Conservation (phyloP, 2,797 vertebrate species). For the Australoheros facetus region DNA sequence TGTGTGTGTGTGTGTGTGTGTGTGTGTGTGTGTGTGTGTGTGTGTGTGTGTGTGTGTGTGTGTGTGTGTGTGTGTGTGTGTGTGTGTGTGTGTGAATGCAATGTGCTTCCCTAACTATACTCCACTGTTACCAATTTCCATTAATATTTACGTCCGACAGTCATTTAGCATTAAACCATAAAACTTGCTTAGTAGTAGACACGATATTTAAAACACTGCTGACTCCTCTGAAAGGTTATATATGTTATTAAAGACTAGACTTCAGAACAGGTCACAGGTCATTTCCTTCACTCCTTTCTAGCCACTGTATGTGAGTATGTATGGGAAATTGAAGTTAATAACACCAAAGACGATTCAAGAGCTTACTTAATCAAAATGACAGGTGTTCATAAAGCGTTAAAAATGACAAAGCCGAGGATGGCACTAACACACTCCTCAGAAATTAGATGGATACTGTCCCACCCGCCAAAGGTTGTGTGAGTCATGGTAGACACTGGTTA, state of each 20-base stretch:
- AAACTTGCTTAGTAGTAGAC: constrained; percentile 6
- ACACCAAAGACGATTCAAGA: constrained; percentile 63
- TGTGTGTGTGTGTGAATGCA: no score
- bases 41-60: no score
- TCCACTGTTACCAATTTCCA: background rate
- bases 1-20: no score
- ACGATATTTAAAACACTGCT: constrained; percentile 35
- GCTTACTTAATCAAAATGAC: constrained; percentile 78
- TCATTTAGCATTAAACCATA: constrained; percentile 28
- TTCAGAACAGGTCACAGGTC: constrained; percentile 45
- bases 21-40: no score
- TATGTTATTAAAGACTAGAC: constrained; percentile 33
- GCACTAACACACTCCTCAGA: constrained; percentile 55
- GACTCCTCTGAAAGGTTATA: constrained; percentile 27
- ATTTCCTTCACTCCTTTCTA: constrained; percentile 23
- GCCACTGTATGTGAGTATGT: constrained; percentile 50
- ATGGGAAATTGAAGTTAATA: constrained; percentile 74
- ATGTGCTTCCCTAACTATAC: background rate
- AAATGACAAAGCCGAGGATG: constrained; percentile 62
- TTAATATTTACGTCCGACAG: background rate
- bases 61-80: no score
- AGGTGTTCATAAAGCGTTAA: constrained; percentile 62
- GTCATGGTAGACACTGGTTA: constrained; percentile 61
- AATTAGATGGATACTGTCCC: constrained; percentile 72
- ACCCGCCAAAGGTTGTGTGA: constrained; percentile 67